A percentile compares a stretch with the other conserved stretches of the same genome.
Evolutionary conservation across 2,888 invertebrate genomes (phyloP).

Genomic region (Siphonodentalium dalli): DNA sequence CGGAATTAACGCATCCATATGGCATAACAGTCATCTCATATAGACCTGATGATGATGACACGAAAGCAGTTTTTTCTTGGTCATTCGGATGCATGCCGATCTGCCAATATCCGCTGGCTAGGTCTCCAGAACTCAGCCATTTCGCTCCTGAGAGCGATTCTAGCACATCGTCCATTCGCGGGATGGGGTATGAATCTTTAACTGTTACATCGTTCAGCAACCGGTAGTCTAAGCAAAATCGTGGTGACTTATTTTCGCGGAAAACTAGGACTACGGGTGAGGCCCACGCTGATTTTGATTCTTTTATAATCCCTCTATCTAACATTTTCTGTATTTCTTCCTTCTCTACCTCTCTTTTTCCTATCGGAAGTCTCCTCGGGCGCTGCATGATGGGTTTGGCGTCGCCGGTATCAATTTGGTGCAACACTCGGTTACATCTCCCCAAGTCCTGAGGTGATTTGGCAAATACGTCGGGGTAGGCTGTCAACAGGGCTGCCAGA

Average conservation of each 20-base stretch:
- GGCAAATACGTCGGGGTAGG: conserved; percentile 21
- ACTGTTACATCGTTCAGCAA: conserved; percentile 23
- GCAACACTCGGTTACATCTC: conserved; percentile 13
- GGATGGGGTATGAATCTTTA: conserved; percentile 27
- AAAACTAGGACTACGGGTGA: conserved; percentile 25
- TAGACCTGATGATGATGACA: conserved; percentile 10
- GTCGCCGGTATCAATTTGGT: conserved; percentile 23
- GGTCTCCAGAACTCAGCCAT: conserved; percentile 26
- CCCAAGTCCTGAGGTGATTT: conserved; percentile 19
- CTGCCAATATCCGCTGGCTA: conserved; percentile 32
- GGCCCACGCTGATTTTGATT: conserved; percentile 26
- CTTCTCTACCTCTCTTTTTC: conserved; percentile 13
- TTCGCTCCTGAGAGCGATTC: conserved; percentile 23
- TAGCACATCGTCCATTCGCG: conserved; percentile 26
- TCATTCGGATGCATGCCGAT: conserved; percentile 17
- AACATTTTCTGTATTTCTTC: conserved; percentile 23
- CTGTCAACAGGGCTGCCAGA: conserved; percentile 7
- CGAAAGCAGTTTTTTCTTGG: conserved; percentile 28
- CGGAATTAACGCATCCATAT: conserved; percentile 28
- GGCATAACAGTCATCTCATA: conserved; percentile 27
- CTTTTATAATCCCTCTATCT: conserved; percentile 23
- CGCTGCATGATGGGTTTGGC: conserved; percentile 17
- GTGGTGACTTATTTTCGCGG: conserved; percentile 21
- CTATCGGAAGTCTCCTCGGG: conserved; percentile 13
- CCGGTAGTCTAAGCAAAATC: conserved; percentile 32